Conservation (phyloP, 1,140 invertebrate species). For the Brachionus plicatilis region DNA sequence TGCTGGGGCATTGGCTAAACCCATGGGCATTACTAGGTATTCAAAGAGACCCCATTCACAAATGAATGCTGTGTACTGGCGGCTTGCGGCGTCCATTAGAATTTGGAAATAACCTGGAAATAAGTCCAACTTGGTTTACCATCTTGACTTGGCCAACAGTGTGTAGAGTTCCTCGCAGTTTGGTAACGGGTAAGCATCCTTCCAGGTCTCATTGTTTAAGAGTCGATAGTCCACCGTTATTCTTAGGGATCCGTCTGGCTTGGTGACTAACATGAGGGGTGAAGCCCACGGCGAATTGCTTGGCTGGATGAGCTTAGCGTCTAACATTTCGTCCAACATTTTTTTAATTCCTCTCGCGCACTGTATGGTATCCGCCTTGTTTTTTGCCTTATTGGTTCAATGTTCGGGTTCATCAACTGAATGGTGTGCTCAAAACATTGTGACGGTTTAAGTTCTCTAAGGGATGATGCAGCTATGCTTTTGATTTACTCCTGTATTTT, state of each 20-base stretch:
- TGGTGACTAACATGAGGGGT: background rate
- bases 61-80: constrained; percentile 39
- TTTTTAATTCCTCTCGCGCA: background rate
- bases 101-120: constrained; percentile 44
- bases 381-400: no score
- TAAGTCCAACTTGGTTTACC: constrained; percentile 41
- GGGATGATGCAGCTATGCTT: background rate
- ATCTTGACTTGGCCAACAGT: background rate
- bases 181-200: background rate
- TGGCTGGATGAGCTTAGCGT: constrained; percentile 31
- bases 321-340: constrained; percentile 29
- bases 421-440: background rate
- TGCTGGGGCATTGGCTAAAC: constrained; percentile 52
- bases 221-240: constrained; percentile 5
- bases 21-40: constrained; percentile 55
- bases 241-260: background rate
- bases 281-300: background rate
- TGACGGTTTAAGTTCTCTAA: background rate
- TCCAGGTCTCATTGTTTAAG: background rate
- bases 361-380: background rate
- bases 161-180: background rate
- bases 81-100: constrained; percentile 20
- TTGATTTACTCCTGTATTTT: background rate
- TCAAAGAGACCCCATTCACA: constrained; percentile 45
- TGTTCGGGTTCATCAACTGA: background rate